Conservation (phyloP, 2,797 vertebrate genomes). For the Trichosurus vulpecula region DNA sequence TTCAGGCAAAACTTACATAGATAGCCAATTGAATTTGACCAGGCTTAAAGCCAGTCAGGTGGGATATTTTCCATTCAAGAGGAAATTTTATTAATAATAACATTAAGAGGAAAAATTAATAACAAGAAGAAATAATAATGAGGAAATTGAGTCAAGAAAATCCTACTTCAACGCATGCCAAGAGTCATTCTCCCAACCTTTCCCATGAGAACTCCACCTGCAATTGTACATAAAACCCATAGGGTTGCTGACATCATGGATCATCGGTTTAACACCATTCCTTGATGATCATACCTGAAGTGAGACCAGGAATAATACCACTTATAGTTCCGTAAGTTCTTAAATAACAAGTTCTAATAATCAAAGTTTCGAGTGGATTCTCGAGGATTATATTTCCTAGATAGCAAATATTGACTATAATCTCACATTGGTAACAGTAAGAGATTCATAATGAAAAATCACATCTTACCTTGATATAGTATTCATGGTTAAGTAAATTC, state of each 20-base stretch:
- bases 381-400: too few species aligned
- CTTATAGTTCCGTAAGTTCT: background rate
- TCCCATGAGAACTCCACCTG: background rate
- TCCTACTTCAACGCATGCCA: background rate
- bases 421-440: too few species aligned
- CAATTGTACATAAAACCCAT: background rate
- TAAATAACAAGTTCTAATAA: background rate
- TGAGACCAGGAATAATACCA: background rate
- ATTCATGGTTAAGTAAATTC: too few species aligned
- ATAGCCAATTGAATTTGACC: background rate
- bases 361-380: background rate
- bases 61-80: background rate
- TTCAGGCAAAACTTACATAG: background rate
- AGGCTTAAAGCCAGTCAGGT: background rate
- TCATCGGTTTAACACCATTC: background rate
- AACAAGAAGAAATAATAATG: background rate
- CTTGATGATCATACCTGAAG: background rate
- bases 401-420: too few species aligned
- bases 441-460: too few species aligned
- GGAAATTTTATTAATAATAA: background rate
- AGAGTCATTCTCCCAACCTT: background rate
- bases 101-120: background rate
- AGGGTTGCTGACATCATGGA: background rate
- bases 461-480: too few species aligned
- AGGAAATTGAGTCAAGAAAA: background rate